These are phyloP conservation scores for Discoglossus pictus DNA, from an alignment of 2,797 vertebrate species.

Conservation along the genomic window DNA sequence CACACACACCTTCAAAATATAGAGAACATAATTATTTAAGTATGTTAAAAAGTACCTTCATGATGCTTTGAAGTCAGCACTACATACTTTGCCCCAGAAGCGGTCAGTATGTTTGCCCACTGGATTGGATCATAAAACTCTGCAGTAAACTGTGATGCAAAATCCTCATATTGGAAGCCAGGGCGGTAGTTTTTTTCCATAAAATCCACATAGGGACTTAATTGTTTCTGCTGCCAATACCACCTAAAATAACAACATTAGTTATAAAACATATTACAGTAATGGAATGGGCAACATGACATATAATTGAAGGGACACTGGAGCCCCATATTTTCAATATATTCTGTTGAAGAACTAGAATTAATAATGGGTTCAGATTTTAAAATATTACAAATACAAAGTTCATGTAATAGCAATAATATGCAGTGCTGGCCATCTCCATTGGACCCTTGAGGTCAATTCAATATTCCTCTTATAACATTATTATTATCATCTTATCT, in stretches of 20 bases:
- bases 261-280: too few relatives aligned
- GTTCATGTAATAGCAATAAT: too few relatives aligned
- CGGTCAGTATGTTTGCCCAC: conserved; percentile 85
- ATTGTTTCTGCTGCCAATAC: conserved; percentile 83
- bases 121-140: conserved; percentile 85
- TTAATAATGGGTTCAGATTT: conserved; percentile 17
- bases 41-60: conserved; percentile 76
- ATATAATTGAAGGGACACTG: too few relatives aligned
- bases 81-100: conserved; percentile 92
- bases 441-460: too few relatives aligned
- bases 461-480: too few relatives aligned
- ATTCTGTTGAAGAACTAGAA: too few relatives aligned
- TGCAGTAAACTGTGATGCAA: conserved; percentile 83
- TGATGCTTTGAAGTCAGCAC: conserved; percentile 97
- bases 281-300: too few relatives aligned
- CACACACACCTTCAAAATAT: not conserved
- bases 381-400: too few relatives aligned
- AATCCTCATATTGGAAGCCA: conserved; percentile 86
- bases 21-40: not conserved
- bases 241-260: conserved; percentile 73
- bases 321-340: too few relatives aligned
- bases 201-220: conserved; percentile 77
- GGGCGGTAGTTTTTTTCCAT: conserved; percentile 89
- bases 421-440: too few relatives aligned
- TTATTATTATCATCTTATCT: too few relatives aligned